Evolutionary conservation across 1,140 invertebrate species (phyloP).

Genomic region (Sogatella furcifera): DNA sequence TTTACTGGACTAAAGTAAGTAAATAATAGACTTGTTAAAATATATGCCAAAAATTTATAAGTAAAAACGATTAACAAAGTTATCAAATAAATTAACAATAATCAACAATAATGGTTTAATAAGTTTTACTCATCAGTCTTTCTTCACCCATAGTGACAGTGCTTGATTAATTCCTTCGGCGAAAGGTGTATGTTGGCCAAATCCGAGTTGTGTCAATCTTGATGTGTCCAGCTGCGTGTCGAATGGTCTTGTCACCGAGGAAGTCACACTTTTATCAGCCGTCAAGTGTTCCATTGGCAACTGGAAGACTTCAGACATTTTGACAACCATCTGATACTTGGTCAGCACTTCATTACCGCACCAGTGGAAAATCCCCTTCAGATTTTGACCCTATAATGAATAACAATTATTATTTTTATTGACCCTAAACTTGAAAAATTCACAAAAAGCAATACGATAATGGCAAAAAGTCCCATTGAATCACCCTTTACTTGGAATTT

Average conservation of each 20-base stretch:
- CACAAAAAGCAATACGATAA: too few relatives aligned
- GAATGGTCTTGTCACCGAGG: constrained; percentile 33
- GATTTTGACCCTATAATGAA: constrained; percentile 20
- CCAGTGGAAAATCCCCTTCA: constrained; percentile 42
- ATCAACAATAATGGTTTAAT: too few relatives aligned
- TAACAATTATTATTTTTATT: too few relatives aligned
- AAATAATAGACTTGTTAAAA: too few relatives aligned
- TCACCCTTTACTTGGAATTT: too few relatives aligned
- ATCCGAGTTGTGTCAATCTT: constrained; percentile 32
- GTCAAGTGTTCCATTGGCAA: constrained; percentile 33
- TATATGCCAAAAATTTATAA: too few relatives aligned
- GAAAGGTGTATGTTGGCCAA: constrained; percentile 35
- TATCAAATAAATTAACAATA: too few relatives aligned
- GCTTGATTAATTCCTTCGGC: constrained; percentile 30
- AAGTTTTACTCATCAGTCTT: too few relatives aligned
- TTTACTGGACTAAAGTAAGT: too few relatives aligned
- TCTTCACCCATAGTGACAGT: constrained; percentile 21
- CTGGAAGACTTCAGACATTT: constrained; percentile 37
- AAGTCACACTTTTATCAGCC: constrained; percentile 24
- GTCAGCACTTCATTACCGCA: constrained; percentile 40
- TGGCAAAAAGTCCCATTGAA: too few relatives aligned
- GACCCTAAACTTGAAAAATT: too few relatives aligned
- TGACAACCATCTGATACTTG: constrained; percentile 42
- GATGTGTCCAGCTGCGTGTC: constrained; percentile 36
- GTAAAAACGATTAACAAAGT: too few relatives aligned